Conservation (phyloP, 1,140 invertebrate species). For the Venustaconcha ellipsiformis region DNA sequence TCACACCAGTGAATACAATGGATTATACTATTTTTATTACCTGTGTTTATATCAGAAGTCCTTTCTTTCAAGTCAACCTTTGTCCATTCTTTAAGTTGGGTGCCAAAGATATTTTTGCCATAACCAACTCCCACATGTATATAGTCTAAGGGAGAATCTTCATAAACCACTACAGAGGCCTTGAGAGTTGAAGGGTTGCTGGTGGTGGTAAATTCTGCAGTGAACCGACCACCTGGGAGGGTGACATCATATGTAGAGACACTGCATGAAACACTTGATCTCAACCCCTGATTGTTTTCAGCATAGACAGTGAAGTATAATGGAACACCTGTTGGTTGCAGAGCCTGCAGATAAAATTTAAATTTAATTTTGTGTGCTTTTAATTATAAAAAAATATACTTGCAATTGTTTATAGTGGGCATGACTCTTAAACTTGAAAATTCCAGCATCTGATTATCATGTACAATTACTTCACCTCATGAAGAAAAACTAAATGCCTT, state of each 20-base stretch:
- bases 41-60: conserved; percentile 9
- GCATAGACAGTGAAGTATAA: conserved; percentile 43
- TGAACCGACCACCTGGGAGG: conserved; percentile 42
- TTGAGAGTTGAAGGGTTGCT: conserved; percentile 36
- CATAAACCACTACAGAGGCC: conserved; percentile 37
- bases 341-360: not conserved
- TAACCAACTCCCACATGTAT: conserved; percentile 32
- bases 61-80: conserved; percentile 12
- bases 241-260: conserved; percentile 48
- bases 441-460: too few relatives aligned
- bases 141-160: conserved; percentile 35
- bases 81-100: conserved; percentile 20
- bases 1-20: too few relatives aligned
- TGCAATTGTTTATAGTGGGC: too few relatives aligned
- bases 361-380: too few relatives aligned
- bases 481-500: too few relatives aligned
- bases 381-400: too few relatives aligned
- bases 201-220: conserved; percentile 35
- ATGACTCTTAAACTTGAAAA: too few relatives aligned
- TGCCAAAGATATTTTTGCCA: conserved; percentile 37
- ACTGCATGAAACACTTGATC: conserved; percentile 28
- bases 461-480: too few relatives aligned
- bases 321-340: conserved; percentile 22
- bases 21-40: not conserved
- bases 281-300: conserved; percentile 34